phyloP scores from a whole-genome alignment of 2,888 invertebrate genomes.

The Anticlea derivata region DNA sequence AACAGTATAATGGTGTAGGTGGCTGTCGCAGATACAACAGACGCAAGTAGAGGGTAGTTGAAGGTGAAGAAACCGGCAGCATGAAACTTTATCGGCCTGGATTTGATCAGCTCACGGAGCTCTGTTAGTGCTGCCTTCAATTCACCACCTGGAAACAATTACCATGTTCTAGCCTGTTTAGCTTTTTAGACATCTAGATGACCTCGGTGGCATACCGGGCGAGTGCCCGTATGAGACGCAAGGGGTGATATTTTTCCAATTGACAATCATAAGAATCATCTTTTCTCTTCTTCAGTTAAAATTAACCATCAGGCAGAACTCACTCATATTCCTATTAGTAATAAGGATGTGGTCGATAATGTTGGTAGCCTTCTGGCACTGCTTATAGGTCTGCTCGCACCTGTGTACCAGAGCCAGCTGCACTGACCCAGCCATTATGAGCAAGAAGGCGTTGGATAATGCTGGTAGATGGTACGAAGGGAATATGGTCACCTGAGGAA shows the following conservation, averaged over 20 bases:
- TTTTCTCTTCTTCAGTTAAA: too few relatives aligned
- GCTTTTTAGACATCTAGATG: too few relatives aligned
- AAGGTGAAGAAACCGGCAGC: slow-evolving; percentile 51
- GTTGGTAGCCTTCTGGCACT: slow-evolving; percentile 34
- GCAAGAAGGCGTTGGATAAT: slow-evolving; percentile 28
- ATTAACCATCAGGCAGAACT: slow-evolving; percentile 22
- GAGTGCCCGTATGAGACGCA: too few relatives aligned
- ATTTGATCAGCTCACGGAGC: slow-evolving; percentile 36
- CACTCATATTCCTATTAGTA: slow-evolving; percentile 37
- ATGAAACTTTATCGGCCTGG: slow-evolving; percentile 46
- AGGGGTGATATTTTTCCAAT: too few relatives aligned
- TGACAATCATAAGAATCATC: too few relatives aligned
- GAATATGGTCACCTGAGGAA: neutral
- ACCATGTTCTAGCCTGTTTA: too few relatives aligned
- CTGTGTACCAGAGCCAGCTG: slow-evolving; percentile 35
- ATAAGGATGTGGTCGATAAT: slow-evolving; percentile 41
- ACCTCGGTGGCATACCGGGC: too few relatives aligned
- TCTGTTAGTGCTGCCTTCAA: slow-evolving; percentile 29
- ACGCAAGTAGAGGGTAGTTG: slow-evolving; percentile 51
- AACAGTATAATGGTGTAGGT: slow-evolving; percentile 59
- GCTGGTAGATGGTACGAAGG: slow-evolving; percentile 26
- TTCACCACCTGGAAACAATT: slow-evolving; percentile 24
- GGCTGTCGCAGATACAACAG: slow-evolving; percentile 51
- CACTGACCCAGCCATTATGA: slow-evolving; percentile 32
- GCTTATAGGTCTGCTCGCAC: slow-evolving; percentile 42